Conservation (phyloP, 2,888 invertebrate species). For the Eretmocerus hayati region DNA sequence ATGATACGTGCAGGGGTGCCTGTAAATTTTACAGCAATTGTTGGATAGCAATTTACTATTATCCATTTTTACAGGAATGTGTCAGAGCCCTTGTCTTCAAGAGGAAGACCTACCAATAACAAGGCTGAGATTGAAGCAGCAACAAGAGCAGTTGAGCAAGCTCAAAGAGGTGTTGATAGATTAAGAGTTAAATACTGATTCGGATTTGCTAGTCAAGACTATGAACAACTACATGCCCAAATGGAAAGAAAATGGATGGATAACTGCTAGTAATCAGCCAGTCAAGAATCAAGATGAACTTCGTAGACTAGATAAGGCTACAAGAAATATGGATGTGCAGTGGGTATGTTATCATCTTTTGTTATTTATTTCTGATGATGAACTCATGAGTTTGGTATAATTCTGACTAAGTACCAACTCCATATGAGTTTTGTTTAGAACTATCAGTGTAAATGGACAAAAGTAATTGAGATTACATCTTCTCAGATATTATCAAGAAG, state of each 20-base stretch:
- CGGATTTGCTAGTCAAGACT: neutral
- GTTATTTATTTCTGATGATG: no score
- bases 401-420: no score
- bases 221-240: conserved; percentile 2
- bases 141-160: neutral
- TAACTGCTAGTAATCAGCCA: neutral
- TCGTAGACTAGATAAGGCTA: neutral
- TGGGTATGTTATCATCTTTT: no score
- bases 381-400: no score
- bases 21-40: no score
- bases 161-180: neutral
- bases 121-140: conserved; percentile 2
- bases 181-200: conserved; percentile 5
- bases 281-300: neutral
- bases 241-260: conserved; percentile 3
- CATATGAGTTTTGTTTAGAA: no score
- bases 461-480: no score
- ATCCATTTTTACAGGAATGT: neutral
- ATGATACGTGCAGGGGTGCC: no score
- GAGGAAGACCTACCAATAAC: neutral
- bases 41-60: no score
- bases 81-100: neutral
- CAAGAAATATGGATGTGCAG: neutral
- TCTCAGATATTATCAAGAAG: no score
- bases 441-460: no score